A percentile compares a stretch with the other conserved stretches of the same genome.
Evolutionary conservation across 2,797 vertebrate genomes (phyloP).

Genomic region (Myotis planiceps): DNA sequence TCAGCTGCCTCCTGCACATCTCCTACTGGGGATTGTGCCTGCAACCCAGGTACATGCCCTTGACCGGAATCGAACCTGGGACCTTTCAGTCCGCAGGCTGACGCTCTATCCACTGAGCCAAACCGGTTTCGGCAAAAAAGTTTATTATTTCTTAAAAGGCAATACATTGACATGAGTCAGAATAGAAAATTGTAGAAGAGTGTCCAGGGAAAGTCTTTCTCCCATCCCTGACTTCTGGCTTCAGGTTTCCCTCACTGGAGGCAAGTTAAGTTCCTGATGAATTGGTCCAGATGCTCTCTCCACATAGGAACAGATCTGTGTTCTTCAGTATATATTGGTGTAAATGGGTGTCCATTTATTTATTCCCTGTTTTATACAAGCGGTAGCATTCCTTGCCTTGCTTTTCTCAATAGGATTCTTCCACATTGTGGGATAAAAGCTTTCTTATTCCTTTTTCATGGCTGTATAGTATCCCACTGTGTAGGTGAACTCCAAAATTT

Average conservation of each 20-base stretch:
- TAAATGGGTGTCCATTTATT: background rate
- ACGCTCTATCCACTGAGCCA: too few species aligned
- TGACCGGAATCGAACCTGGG: too few species aligned
- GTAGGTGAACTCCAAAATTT: background rate
- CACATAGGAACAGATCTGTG: background rate
- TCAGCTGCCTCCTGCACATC: too few species aligned
- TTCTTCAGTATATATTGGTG: background rate
- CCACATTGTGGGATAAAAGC: background rate
- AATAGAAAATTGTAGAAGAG: background rate
- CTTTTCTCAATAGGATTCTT: background rate
- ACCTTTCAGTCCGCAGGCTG: too few species aligned
- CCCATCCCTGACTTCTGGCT: background rate
- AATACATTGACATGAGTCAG: background rate
- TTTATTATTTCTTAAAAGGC: background rate
- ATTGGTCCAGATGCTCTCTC: background rate
- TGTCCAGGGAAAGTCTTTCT: background rate
- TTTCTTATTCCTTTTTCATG: background rate
- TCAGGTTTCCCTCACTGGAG: background rate
- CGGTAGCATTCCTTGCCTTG: background rate
- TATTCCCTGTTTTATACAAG: background rate
- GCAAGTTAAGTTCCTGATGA: background rate
- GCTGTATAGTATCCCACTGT: background rate
- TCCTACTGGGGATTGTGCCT: too few species aligned
- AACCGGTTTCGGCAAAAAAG: too few species aligned
- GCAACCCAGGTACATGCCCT: too few species aligned